Evolutionary conservation across 2,888 invertebrate species (phyloP), one percentile per base, ranked within the genome.

Genomic region (Platerodrilus igneus): DNA sequence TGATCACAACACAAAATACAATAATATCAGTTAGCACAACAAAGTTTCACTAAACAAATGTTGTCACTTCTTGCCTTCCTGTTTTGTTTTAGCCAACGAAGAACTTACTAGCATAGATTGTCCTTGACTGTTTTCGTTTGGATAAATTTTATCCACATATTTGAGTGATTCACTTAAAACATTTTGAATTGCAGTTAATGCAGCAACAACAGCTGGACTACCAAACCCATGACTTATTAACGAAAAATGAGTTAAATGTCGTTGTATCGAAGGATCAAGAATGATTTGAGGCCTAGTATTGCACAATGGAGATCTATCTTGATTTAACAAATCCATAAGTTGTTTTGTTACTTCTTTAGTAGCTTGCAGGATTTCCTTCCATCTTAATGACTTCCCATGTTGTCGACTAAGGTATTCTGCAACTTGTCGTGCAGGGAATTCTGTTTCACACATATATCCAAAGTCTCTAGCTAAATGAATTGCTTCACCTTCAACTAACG

Each of bases 221-320:
- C 99, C 99, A 70, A 99, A 99, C 31, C 97, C 97, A 69, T 99
- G 97, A 19, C 95, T 94, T 60, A 97, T 95, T 60, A 99, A 80
- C 42, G 95, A 95, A 73, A 99, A 99, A 68, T 97, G 95, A 33
- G 96, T 96, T 55, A 97, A 78, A 64, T 94, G 93, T 56, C 94
- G 82, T 73, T 97, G 96, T 67, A 97, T 94, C 57, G 86, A 86
- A 15, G 92, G 91, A 66, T 97, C 96, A 53, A 97, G 76, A 45
- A 96, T 81, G 58, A 89, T 88, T 57, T 91, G 90, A 23, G 95
- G 94, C 67, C 95, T 79, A 38, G 92, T 94, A 70, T 95, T 95
- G 73, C 95, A 95, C 62, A 95, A 74, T 37, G 96, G 96, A 29
- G 94, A 93, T 56, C 97, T 73, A 72, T 99, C 99, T 70, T 97